A percentile compares a stretch with the other conserved stretches of the same genome.
These are phyloP conservation scores for Pseudeuparius sepicola DNA, from an alignment of 2,888 invertebrate species.

Conservation along the genomic window DNA sequence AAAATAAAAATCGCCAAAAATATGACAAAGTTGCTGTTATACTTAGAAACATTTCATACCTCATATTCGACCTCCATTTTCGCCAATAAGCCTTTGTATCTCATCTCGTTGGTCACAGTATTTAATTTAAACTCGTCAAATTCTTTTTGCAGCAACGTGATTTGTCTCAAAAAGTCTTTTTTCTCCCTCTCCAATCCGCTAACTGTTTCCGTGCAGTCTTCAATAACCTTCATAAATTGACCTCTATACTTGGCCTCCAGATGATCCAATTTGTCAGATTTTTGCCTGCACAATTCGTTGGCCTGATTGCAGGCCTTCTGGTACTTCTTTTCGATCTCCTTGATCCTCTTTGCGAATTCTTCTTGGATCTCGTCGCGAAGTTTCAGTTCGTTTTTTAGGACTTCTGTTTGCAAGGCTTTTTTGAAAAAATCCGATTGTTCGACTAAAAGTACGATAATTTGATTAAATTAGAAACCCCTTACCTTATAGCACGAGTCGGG, in stretches of 20 bases:
- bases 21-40: too few relatives aligned
- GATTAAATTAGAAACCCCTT: too few relatives aligned
- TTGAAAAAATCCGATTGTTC: conserved; percentile 11
- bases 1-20: too few relatives aligned
- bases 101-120: conserved; percentile 17
- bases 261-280: conserved; percentile 25
- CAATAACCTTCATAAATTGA: conserved; percentile 26
- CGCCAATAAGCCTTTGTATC: conserved; percentile 19
- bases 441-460: too few relatives aligned
- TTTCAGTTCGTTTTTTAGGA: conserved; percentile 27
- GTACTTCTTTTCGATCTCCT: conserved; percentile 29
- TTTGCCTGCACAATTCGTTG: conserved; percentile 23
- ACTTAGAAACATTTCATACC: conserved; percentile 16
- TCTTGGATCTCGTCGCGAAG: conserved; percentile 28
- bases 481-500: too few relatives aligned
- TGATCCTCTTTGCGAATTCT: conserved; percentile 27
- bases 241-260: conserved; percentile 28
- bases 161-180: conserved; percentile 19
- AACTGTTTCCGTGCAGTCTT: conserved; percentile 27
- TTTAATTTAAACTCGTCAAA: conserved; percentile 19
- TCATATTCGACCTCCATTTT: conserved; percentile 20
- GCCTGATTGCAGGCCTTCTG: conserved; percentile 23
- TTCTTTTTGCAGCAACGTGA: conserved; percentile 20
- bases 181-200: conserved; percentile 26
- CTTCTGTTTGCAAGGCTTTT: conserved; percentile 21